Conservation (phyloP, 2,888 invertebrate genomes). For the Drosophila demipolita region DNA sequence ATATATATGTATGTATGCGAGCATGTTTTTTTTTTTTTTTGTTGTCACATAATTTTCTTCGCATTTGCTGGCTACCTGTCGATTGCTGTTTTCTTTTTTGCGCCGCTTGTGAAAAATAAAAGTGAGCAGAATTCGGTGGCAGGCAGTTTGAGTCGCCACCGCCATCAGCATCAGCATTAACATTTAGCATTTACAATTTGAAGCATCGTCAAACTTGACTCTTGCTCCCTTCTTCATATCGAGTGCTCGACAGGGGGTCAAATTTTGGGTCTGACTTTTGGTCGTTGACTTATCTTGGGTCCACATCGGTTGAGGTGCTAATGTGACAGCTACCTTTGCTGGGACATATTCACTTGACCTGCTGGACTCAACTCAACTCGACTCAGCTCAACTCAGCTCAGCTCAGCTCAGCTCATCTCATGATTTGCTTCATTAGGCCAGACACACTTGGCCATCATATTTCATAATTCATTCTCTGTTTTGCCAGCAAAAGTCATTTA, state of each 20-base stretch:
- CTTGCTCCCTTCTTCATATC: slow-evolving; percentile 36
- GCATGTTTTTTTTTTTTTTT: slow-evolving; percentile 14
- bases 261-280: slow-evolving; percentile 44
- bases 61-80: slow-evolving; percentile 72
- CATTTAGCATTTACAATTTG: slow-evolving; percentile 44
- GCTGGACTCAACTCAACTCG: slow-evolving; percentile 15
- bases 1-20: slow-evolving; percentile 3
- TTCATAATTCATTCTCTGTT: slow-evolving; percentile 72
- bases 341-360: slow-evolving; percentile 32
- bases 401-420: slow-evolving; percentile 17
- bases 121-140: slow-evolving; percentile 66
- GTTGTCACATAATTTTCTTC: slow-evolving; percentile 76
- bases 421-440: slow-evolving; percentile 62
- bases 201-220: slow-evolving; percentile 32
- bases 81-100: slow-evolving; percentile 52
- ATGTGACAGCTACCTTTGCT: slow-evolving; percentile 79
- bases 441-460: slow-evolving; percentile 54
- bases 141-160: slow-evolving; percentile 45
- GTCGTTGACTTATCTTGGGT: slow-evolving; percentile 78
- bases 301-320: slow-evolving; percentile 77
- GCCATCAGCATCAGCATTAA: slow-evolving; percentile 25
- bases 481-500: slow-evolving; percentile 56
- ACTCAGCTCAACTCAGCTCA: slow-evolving; percentile 10
- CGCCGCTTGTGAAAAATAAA: slow-evolving; percentile 75
- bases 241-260: slow-evolving; percentile 51